Conservation (phyloP, 2,888 invertebrate species). For the Rhyacophila evoluta region DNA sequence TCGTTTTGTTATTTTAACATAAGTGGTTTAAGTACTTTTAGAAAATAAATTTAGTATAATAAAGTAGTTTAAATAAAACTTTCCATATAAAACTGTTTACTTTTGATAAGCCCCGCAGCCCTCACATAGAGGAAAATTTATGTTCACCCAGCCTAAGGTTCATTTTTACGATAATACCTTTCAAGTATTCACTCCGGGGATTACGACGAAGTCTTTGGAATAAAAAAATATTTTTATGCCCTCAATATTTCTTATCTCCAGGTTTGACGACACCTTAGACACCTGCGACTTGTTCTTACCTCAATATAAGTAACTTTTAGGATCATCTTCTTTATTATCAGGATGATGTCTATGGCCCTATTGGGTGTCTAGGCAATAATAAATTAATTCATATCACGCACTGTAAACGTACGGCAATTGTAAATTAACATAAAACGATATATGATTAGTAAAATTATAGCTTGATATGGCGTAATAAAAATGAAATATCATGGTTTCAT, state of each 20-base stretch:
- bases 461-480: too few relatives aligned
- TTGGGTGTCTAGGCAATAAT: background rate
- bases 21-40: too few relatives aligned
- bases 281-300: background rate
- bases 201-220: conserved; percentile 27
- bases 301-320: conserved; percentile 1
- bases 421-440: background rate
- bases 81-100: background rate
- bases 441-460: too few relatives aligned
- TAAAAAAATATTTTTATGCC: conserved; percentile 22
- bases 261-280: conserved; percentile 19
- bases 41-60: too few relatives aligned
- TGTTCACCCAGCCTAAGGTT: background rate
- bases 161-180: conserved; percentile 29
- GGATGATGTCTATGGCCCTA: background rate
- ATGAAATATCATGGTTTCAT: too few relatives aligned
- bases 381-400: conserved; percentile 14
- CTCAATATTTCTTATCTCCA: conserved; percentile 19
- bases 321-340: background rate
- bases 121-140: background rate
- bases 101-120: background rate
- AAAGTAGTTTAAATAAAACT: background rate
- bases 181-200: conserved; percentile 37
- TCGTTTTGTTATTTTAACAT: too few relatives aligned
- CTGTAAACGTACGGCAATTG: background rate